Percentiles rank a stretch among this genome's conserved stretches.
Evolutionary conservation across 2,113 vertebrate genomes (phyloP).

Genomic region (Psammodynastes pulverulentus): DNA sequence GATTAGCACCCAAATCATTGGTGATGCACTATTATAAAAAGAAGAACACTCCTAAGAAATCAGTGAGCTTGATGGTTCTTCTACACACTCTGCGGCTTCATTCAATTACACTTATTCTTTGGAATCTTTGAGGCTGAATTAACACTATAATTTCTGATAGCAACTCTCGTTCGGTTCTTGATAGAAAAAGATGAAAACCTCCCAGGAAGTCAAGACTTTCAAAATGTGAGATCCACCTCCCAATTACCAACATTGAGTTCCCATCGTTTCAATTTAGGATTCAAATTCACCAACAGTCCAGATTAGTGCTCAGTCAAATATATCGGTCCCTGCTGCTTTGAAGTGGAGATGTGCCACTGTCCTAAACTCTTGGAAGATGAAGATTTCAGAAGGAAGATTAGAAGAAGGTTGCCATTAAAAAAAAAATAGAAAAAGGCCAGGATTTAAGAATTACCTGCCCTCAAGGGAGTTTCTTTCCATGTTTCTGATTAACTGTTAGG

Average conservation of each 20-base stretch:
- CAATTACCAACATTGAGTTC: background rate
- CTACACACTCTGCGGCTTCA: background rate
- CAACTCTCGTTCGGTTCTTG: background rate
- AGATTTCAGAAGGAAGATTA: background rate
- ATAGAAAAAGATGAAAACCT: background rate
- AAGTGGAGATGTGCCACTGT: background rate
- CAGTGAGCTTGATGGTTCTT: background rate
- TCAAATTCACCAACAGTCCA: background rate
- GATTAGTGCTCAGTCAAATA: background rate
- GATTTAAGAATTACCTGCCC: background rate
- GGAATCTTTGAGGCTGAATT: constrained; percentile 14
- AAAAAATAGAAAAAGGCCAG: background rate
- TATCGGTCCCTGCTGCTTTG: background rate
- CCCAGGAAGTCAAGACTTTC: background rate
- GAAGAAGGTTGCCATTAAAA: background rate
- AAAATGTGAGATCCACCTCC: background rate
- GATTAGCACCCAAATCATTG: background rate
- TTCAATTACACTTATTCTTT: constrained; percentile 16
- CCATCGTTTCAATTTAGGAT: background rate
- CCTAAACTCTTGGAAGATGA: background rate
- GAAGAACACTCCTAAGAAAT: background rate
- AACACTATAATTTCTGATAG: background rate
- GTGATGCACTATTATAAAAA: background rate
- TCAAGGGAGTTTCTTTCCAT: background rate
- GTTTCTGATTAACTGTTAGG: background rate